Evolutionary conservation across 2,113 vertebrate species (phyloP).

Genomic region (Silurus glanis): DNA sequence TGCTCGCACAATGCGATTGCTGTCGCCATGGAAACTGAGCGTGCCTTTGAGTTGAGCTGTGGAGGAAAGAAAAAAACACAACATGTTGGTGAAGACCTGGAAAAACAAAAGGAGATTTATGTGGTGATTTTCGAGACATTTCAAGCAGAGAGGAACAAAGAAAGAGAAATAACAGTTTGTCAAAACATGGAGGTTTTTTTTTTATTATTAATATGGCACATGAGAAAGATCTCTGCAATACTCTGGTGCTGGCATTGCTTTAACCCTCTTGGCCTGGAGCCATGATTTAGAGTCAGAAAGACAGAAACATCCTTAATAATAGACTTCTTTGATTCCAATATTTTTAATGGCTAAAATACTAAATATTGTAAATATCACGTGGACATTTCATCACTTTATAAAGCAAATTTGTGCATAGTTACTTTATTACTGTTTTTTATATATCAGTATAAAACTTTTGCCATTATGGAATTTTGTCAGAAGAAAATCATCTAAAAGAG

Average conservation of each 20-base stretch:
- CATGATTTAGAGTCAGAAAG: background rate
- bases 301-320: background rate
- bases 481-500: background rate
- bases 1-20: slow-evolving; percentile 32
- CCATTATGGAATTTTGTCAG: background rate
- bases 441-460: background rate
- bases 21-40: slow-evolving; percentile 47
- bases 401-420: background rate
- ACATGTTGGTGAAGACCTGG: slow-evolving; percentile 27
- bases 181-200: background rate
- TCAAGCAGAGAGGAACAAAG: slow-evolving; percentile 8
- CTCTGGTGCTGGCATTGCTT: background rate
- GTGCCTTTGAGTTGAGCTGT: slow-evolving; percentile 34
- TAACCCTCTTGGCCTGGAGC: background rate
- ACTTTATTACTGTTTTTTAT: background rate
- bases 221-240: slow-evolving; percentile 1
- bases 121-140: background rate
- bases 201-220: background rate
- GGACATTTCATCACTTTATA: background rate
- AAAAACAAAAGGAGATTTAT: slow-evolving; percentile 41
- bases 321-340: background rate
- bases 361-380: background rate
- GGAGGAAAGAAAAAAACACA: slow-evolving; percentile 28
- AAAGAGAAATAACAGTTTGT: slow-evolving; percentile 14
- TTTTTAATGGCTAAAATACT: background rate